Evolutionary conservation across 1,140 invertebrate species (phyloP).

Genomic region (Bombus sylvicola): DNA sequence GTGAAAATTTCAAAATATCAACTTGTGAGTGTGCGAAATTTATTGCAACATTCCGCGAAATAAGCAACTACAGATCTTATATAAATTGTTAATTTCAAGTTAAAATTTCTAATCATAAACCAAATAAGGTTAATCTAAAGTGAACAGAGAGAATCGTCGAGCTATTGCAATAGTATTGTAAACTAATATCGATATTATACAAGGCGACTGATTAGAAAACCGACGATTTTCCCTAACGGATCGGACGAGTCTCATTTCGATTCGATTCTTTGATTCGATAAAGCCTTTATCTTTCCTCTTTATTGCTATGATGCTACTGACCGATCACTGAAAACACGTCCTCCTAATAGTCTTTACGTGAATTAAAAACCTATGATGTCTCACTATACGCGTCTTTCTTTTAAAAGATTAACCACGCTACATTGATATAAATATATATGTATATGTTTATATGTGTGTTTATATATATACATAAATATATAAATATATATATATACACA

Average conservation of each 20-base stretch:
- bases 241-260: not conserved
- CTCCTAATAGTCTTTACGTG: slow-evolving; percentile 53
- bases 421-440: slow-evolving; percentile 67
- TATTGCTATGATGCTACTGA: slow-evolving; percentile 48
- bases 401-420: slow-evolving; percentile 68
- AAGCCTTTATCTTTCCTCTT: not conserved
- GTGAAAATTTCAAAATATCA: too few relatives aligned
- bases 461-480: slow-evolving; percentile 46
- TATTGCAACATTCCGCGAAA: too few relatives aligned
- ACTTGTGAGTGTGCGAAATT: too few relatives aligned
- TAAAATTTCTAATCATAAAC: too few relatives aligned
- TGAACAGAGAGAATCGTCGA: too few relatives aligned
- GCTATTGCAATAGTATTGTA: too few relatives aligned
- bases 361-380: slow-evolving; percentile 66
- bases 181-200: not conserved
- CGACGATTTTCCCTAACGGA: not conserved
- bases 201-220: too few relatives aligned
- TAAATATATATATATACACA: slow-evolving; percentile 57
- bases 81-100: too few relatives aligned
- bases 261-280: not conserved
- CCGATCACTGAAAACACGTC: slow-evolving; percentile 40
- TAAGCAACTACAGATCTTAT: too few relatives aligned
- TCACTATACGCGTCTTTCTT: slow-evolving; percentile 55
- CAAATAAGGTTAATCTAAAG: not conserved
- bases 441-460: slow-evolving; percentile 41